A percentile compares a stretch with the other conserved stretches of the same genome.
Evolutionary conservation across 1,140 invertebrate species (phyloP).

Genomic region (Bombyx mandarina): DNA sequence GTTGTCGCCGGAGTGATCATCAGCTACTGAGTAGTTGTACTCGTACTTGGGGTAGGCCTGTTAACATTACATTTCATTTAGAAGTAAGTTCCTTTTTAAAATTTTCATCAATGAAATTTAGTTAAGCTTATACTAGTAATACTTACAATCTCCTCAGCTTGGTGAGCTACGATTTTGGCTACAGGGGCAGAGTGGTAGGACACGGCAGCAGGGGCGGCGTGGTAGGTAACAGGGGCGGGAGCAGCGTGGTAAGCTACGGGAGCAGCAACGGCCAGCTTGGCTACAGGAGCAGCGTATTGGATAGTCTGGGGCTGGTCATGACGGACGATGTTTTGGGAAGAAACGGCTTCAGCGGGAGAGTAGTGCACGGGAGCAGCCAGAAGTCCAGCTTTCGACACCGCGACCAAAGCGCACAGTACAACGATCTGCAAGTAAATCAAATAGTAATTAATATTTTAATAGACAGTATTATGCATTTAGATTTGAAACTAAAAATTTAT

Average conservation of each 20-base stretch:
- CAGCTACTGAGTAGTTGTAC: conserved; percentile 66
- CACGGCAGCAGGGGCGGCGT: conserved; percentile 21
- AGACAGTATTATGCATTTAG: neutral
- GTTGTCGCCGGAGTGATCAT: conserved; percentile 66
- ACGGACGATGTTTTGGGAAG: conserved; percentile 3
- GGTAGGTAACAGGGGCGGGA: conserved; percentile 13
- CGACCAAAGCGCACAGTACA: conserved; percentile 31
- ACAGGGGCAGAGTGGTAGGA: conserved; percentile 24
- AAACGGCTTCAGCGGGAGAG: conserved; percentile 5
- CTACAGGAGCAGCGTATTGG: conserved; percentile 9
- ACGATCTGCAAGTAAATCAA: conserved; percentile 21
- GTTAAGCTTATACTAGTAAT: no score
- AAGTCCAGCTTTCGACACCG: conserved; percentile 33
- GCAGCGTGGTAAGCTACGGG: conserved; percentile 18
- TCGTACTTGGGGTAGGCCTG: conserved; percentile 64
- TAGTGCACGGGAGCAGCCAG: conserved; percentile 25
- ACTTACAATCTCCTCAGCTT: conserved; percentile 16
- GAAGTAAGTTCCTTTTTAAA: no score
- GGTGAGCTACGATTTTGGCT: conserved; percentile 12
- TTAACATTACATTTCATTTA: no score
- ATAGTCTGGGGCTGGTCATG: conserved; percentile 7
- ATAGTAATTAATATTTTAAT: conserved; percentile 9
- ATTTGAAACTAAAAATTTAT: neutral
- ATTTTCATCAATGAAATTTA: no score
- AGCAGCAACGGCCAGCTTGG: conserved; percentile 27